Percentiles rank a stretch among this genome's conserved stretches.
Evolutionary conservation across 2,113 vertebrate species (phyloP).

Genomic region (Hippocampus zosterae): DNA sequence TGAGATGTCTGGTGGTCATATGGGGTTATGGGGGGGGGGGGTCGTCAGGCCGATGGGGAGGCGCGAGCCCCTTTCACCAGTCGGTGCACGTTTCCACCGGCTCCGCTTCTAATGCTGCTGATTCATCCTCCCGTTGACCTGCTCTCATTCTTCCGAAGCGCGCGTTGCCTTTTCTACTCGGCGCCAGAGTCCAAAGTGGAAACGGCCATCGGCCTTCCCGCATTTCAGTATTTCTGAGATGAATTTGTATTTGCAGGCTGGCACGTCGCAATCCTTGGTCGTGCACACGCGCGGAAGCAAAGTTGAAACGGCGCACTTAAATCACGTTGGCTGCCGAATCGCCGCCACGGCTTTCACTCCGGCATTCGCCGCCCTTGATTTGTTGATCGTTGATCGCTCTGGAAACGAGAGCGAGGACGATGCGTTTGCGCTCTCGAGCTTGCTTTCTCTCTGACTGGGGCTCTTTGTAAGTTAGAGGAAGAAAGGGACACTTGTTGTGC

Average conservation of each 20-base stretch:
- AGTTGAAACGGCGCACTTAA: conserved; percentile 17
- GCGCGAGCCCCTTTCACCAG: conserved; percentile 36
- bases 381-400: conserved; percentile 62
- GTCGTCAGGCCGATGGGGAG: conserved; percentile 25
- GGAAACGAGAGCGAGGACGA: conserved; percentile 51
- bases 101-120: conserved; percentile 24
- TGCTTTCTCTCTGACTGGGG: conserved; percentile 49
- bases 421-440: conserved; percentile 17
- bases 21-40: conserved; percentile 14
- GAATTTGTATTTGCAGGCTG: conserved; percentile 32
- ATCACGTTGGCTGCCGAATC: conserved; percentile 28
- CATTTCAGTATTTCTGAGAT: neutral
- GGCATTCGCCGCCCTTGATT: conserved; percentile 30
- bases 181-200: neutral
- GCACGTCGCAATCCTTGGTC: conserved; percentile 14
- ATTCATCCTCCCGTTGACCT: conserved; percentile 16
- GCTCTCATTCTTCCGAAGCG: conserved; percentile 39
- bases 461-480: conserved; percentile 64
- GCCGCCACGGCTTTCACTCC: conserved; percentile 32
- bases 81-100: conserved; percentile 40
- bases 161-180: conserved; percentile 25
- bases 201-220: neutral
- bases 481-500: conserved; percentile 71
- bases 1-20: neutral
- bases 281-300: conserved; percentile 9